A percentile compares a stretch with the other conserved stretches of the same genome.
These are phyloP conservation scores for Drosophila pachea DNA, from an alignment of 1,140 invertebrate species.

Conservation along the genomic window DNA sequence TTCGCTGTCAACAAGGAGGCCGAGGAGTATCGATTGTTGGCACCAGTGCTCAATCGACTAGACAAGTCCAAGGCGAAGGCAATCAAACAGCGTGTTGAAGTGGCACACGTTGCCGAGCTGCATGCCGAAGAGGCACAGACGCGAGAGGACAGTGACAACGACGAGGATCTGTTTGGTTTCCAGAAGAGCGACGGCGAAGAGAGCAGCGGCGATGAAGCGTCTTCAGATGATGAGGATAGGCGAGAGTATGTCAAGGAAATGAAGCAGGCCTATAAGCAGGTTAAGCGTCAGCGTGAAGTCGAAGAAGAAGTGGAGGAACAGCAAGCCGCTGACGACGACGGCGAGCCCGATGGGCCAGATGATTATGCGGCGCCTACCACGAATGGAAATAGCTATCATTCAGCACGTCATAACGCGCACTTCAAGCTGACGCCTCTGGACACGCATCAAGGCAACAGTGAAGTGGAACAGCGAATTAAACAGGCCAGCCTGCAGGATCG, in stretches of 20 bases:
- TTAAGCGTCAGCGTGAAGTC: slow-evolving; percentile 74
- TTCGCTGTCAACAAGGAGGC: slow-evolving; percentile 94
- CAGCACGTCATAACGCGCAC: slow-evolving; percentile 28
- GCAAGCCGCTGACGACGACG: slow-evolving; percentile 17
- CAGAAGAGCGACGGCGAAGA: slow-evolving; percentile 60
- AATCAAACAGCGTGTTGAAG: slow-evolving; percentile 78
- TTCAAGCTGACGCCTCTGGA: slow-evolving; percentile 54
- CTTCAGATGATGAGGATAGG: slow-evolving; percentile 91
- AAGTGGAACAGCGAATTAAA: slow-evolving; percentile 79
- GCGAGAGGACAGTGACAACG: slow-evolving; percentile 76
- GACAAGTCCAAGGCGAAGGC: slow-evolving; percentile 84
- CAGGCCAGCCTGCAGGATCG: slow-evolving; percentile 85
- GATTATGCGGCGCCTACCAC: slow-evolving; percentile 22
- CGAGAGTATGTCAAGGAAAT: slow-evolving; percentile 88
- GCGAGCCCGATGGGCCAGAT: slow-evolving; percentile 35
- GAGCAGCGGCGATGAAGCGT: slow-evolving; percentile 75
- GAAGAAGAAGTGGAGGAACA: slow-evolving; percentile 42
- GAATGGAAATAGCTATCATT: background rate
- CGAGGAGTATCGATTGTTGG: slow-evolving; percentile 92
- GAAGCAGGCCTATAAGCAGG: slow-evolving; percentile 85
- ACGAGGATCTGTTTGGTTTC: slow-evolving; percentile 78
- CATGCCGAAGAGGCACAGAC: slow-evolving; percentile 70
- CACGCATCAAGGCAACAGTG: slow-evolving; percentile 37
- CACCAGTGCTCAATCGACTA: slow-evolving; percentile 92
- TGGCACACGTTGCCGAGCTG: slow-evolving; percentile 75